Base-by-base conservation (phyloP, 2,888 invertebrate genomes). In the Trachelus troglodyta region DNA sequence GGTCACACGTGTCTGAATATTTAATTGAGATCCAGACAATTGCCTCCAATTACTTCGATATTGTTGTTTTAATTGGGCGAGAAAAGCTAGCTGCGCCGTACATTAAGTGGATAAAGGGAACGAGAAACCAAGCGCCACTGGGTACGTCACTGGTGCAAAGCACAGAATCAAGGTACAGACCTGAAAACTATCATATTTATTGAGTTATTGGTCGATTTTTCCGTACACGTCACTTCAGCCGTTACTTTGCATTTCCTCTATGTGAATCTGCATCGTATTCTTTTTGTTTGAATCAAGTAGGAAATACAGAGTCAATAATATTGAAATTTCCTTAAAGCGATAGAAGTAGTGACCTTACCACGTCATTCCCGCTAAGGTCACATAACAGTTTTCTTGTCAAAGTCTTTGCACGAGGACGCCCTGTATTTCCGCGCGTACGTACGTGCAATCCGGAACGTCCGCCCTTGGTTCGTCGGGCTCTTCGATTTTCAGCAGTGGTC, bases 401-500 rank as follows among this genome's bases (percentile, higher is more conserved):
- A 23, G 56, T 15, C 23, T 15, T 9, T 23, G 23, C 9, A 2
- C 56, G 56, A 56, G 56, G 23, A 56, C 56, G 23, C 9, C 23
- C 6, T 56, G 56, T 15, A 56, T 56, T 56, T 56, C 23, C 23
- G 56, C 23, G 23, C 23, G 56, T 56, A 56, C 56, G 56, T 56
- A 56, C 56, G 56, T 56, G 56, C 56, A 56, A 23, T 23, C 56
- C 56, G 23, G 9, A 56, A 23, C 56, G 56, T 56, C 23, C 56
- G 56, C 56, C 56, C 56, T 56, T 56, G 56, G 56, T 23, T 56
- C 9, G 56, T 23, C 56, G 23, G 23, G 56, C 56, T 56, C 33
- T 71, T 71, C 71, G 71, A 71, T 71, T 71, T 71, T 71, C 34
- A 34, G 31, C 71, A 71, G 71, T 30, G 71, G 30, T 11, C 23